Evolutionary conservation across 2,113 vertebrate species (phyloP).

Genomic region (Gobiocypris rarus): DNA sequence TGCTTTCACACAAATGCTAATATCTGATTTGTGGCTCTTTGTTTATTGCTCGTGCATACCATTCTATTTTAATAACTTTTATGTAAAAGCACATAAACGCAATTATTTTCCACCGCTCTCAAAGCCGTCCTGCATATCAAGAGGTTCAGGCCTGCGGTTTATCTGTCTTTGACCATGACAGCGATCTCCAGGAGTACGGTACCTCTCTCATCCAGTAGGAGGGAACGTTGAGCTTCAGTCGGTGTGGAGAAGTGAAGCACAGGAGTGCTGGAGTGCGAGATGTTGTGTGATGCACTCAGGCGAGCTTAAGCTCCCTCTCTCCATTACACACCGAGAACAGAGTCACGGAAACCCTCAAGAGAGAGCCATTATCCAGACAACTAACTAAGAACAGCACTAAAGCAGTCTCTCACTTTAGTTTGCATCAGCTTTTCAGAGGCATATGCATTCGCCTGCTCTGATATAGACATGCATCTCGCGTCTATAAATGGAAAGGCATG

Average conservation of each 20-base stretch:
- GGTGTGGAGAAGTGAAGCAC: background rate
- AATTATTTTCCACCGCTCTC: constrained; percentile 53
- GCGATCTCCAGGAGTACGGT: background rate
- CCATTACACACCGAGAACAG: constrained; percentile 43
- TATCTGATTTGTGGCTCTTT: constrained; percentile 52
- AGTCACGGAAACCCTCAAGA: constrained; percentile 47
- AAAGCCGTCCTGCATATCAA: constrained; percentile 45
- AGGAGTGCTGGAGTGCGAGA: constrained; percentile 40
- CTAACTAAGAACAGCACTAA: constrained; percentile 51
- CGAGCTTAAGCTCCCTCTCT: constrained; percentile 49
- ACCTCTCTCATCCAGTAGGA: constrained; percentile 40
- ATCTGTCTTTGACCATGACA: constrained; percentile 13
- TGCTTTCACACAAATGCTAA: constrained; percentile 37
- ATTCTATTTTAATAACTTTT: constrained; percentile 58
- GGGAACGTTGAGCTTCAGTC: constrained; percentile 49
- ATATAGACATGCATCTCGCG: background rate
- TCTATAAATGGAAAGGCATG: background rate
- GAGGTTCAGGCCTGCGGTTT: constrained; percentile 15
- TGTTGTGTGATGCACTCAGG: constrained; percentile 47
- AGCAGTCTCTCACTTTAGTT: constrained; percentile 7
- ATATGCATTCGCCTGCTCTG: background rate
- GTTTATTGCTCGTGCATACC: constrained; percentile 52
- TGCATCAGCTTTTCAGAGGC: constrained; percentile 18
- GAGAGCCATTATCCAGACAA: constrained; percentile 55
- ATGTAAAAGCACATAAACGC: constrained; percentile 54